Conservation (phyloP, 2,113 vertebrate species). For the Gopherus evgoodei region DNA sequence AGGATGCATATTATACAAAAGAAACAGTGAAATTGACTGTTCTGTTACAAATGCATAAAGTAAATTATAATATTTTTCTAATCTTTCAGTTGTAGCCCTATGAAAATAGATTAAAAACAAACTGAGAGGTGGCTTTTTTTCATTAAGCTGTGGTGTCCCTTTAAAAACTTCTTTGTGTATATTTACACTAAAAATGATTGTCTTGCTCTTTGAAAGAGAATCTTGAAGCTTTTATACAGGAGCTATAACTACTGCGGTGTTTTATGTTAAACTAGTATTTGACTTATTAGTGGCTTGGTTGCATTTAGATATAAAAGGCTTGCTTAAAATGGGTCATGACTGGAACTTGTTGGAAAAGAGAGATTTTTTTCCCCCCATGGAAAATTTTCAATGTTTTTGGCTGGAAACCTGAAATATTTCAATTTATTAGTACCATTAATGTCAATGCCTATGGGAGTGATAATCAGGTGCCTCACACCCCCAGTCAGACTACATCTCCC, state of each 20-base stretch:
- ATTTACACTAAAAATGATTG: not conserved
- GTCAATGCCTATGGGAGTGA: not conserved
- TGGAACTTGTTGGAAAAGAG: not conserved
- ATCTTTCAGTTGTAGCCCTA: not conserved
- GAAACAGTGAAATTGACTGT: not conserved
- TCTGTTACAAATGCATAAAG: not conserved
- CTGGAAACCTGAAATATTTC: not conserved
- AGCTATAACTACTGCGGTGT: not conserved
- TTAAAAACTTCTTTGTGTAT: not conserved
- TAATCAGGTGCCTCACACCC: not conserved
- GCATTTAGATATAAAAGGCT: not conserved
- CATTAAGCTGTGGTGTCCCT: not conserved
- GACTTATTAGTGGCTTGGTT: not conserved
- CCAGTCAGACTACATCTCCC: not conserved
- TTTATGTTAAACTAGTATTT: not conserved
- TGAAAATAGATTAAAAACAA: not conserved
- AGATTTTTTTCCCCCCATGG: not conserved
- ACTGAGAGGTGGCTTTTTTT: not conserved
- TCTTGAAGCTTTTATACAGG: not conserved
- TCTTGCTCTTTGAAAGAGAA: not conserved
- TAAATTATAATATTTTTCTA: not conserved
- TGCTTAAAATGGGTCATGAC: not conserved
- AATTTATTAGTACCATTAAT: not conserved
- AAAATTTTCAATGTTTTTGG: not conserved
- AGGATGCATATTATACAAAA: not conserved